Evolutionary conservation across 2,888 invertebrate species (phyloP), one percentile per base, ranked within the genome.

Genomic region (Quadroppia sp.): DNA sequence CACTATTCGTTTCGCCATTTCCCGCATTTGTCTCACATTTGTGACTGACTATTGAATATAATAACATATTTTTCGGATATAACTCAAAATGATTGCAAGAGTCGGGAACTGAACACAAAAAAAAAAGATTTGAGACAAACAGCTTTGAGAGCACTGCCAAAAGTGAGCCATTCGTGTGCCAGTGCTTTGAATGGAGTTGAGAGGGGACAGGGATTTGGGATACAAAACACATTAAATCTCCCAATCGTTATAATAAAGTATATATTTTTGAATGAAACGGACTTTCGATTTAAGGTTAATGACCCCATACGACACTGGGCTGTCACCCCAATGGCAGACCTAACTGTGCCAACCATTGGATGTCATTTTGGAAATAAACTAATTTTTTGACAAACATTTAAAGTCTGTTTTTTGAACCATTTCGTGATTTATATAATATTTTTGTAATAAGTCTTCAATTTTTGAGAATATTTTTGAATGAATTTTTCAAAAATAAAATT

Each of bases 161-260:
- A 56, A 53, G 53, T 11, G 56, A 56, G 56, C 56, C 28, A 17
- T 56, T 56, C 56, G 56, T 56, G 56, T 56, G 56, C 25, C 53
- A 20, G n/a, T 2, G n/a, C 20, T 20, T 25, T 23, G 61, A 17
- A 3, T 30, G 59, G 6, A 15, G 15, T 23, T 36, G 30, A 64
- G 23, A 20, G 53, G 25, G 53, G 20, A 32, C 32, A 32, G 17
- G 25, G 53, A n/a, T 13, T n/a, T 6, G 2, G 17, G 32, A 64
- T 4, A 3, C 36, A 32, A 32, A 32, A 61, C 3, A 30, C 64
- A 64, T 64, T 64, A 64, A 20, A 64, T 6, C 32, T 17, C 64
- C 64, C 36, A 30, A 64, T 32, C 64, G 20, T 64, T 64, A 28
- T 13, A 25, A 36, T 36, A 48, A 48, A 9, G 9, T 23, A n/a